These are phyloP conservation scores for Scopus umbretta DNA, from an alignment of 2,113 vertebrate species.

Conservation along the genomic window DNA sequence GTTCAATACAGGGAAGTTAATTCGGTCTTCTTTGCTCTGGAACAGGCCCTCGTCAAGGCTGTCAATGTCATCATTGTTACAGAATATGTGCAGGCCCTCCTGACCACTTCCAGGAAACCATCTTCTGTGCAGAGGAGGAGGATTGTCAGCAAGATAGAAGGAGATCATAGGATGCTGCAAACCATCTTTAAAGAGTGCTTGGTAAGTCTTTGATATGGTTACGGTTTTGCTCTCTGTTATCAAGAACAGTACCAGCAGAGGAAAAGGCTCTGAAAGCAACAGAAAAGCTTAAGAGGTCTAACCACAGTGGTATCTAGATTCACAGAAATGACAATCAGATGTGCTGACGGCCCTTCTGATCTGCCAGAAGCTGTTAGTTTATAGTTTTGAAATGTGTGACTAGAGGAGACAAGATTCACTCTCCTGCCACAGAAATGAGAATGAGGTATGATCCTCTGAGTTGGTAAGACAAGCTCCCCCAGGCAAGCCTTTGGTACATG, in stretches of 20 bases:
- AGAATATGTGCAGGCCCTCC: constrained; percentile 46
- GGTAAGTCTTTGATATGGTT: constrained; percentile 56
- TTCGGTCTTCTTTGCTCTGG: background rate
- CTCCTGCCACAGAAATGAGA: background rate
- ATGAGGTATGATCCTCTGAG: background rate
- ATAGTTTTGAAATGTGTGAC: background rate
- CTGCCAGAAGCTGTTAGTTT: constrained; percentile 16
- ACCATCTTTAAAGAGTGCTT: constrained; percentile 24
- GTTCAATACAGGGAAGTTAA: background rate
- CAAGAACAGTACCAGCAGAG: background rate
- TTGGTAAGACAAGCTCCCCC: background rate
- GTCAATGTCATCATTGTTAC: background rate
- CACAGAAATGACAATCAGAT: background rate
- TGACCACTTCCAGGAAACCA: constrained; percentile 27
- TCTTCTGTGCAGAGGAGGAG: background rate
- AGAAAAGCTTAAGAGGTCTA: background rate
- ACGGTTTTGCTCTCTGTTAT: background rate
- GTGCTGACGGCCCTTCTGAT: background rate
- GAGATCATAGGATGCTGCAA: constrained; percentile 37
- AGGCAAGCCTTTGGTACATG: background rate
- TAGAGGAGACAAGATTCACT: background rate
- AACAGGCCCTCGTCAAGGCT: constrained; percentile 13
- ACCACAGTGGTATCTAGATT: background rate
- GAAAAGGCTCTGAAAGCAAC: background rate
- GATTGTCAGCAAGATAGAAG: constrained; percentile 37